These are phyloP conservation scores for Bubo scandiacus DNA, from an alignment of 2,113 vertebrate species.

Conservation along the genomic window DNA sequence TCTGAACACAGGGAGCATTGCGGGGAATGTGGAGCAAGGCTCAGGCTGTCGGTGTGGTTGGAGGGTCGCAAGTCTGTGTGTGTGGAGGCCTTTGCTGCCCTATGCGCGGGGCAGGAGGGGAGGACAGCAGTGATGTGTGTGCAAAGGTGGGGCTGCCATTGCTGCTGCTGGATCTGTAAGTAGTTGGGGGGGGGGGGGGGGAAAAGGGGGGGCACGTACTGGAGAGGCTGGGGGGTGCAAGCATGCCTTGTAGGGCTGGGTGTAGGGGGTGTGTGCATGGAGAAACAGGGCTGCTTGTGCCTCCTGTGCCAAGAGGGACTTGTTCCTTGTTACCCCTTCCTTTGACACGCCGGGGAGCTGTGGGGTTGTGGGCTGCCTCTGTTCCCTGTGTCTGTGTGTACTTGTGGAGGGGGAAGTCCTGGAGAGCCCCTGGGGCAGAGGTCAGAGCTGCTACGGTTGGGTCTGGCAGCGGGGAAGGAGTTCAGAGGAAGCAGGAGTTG, in stretches of 20 bases:
- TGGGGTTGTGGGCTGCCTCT: background rate
- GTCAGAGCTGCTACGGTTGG: background rate
- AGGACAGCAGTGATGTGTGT: background rate
- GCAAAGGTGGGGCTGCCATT: background rate
- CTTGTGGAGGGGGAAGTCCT: background rate
- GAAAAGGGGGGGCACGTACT: rapidly evolving
- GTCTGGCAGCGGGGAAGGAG: rapidly evolving
- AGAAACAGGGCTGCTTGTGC: background rate
- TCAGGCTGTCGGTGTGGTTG: rapidly evolving
- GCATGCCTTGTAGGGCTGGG: background rate
- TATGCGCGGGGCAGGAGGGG: rapidly evolving
- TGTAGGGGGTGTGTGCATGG: background rate
- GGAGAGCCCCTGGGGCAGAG: background rate
- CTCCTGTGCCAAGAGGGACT: background rate
- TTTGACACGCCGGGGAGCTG: background rate
- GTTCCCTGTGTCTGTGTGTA: background rate
- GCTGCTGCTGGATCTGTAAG: background rate
- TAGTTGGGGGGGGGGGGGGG: no score
- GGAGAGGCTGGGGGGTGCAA: background rate
- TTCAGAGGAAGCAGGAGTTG: background rate
- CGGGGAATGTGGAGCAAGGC: background rate
- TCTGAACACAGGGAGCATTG: background rate
- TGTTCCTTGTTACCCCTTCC: background rate
- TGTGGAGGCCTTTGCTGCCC: background rate
- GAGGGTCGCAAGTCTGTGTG: rapidly evolving